Conservation (phyloP, 92 coral and sea anemone genomes). For the Phymanthus crucifer region DNA sequence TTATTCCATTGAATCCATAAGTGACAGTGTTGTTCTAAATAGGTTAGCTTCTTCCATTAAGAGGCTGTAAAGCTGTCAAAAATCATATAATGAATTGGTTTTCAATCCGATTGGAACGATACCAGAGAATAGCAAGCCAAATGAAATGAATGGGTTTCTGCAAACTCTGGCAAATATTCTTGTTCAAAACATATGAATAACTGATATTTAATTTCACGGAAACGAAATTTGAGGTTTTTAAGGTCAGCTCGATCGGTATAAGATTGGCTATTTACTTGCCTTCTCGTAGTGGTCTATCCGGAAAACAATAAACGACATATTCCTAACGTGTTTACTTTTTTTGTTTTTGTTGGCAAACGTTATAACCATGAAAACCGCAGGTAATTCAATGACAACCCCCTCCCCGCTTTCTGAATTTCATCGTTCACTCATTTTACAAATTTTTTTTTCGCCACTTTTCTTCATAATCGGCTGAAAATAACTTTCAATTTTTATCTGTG, state of each 20-base stretch:
- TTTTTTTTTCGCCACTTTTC: not conserved
- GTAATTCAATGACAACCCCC: not conserved
- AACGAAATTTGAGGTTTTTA: not conserved
- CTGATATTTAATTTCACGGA: not conserved
- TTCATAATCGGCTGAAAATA: not conserved
- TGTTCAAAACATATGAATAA: not conserved
- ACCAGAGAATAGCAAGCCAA: not conserved
- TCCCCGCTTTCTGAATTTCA: not conserved
- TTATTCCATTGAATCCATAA: not conserved
- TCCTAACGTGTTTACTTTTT: not conserved
- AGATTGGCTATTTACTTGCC: not conserved
- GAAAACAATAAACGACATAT: not conserved
- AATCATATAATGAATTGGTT: not conserved
- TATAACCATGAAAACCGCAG: not conserved
- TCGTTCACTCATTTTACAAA: not conserved
- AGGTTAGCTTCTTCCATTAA: not conserved
- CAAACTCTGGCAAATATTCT: not conserved
- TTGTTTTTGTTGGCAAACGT: constrained; percentile 12
- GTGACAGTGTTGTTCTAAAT: constrained; percentile 2
- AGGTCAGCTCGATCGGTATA: not conserved
- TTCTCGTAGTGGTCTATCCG: not conserved
- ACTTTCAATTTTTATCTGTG: not conserved
- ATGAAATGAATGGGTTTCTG: not conserved
- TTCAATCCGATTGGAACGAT: not conserved
- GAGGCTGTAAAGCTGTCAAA: not conserved